Percentiles rank a stretch among this genome's conserved stretches.
phyloP scores from a whole-genome alignment of 1,140 invertebrate genomes.

The Diachasmimorpha longicaudata region DNA sequence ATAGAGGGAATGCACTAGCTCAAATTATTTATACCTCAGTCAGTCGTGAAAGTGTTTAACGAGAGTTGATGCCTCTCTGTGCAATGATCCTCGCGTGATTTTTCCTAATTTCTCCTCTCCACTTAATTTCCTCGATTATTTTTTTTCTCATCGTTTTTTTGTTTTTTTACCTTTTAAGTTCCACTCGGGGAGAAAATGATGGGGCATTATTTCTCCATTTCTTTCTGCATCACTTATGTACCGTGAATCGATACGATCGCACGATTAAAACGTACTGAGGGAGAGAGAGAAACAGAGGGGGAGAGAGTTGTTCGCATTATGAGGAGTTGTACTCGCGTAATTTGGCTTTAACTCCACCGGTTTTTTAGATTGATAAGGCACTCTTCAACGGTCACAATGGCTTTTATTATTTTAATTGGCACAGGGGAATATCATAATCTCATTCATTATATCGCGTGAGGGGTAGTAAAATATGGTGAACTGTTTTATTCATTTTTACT shows the following conservation, averaged over 20 bases:
- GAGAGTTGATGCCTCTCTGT: neutral
- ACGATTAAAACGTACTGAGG: neutral
- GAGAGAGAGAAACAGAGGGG: no score
- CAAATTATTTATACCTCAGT: no score
- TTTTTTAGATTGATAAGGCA: neutral
- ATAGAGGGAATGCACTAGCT: no score
- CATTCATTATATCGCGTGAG: neutral
- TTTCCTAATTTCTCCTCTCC: slow-evolving; percentile 36
- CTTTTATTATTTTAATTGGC: neutral
- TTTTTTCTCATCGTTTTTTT: neutral
- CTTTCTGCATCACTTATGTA: slow-evolving; percentile 19
- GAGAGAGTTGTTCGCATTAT: neutral
- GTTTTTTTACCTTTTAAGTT: neutral
- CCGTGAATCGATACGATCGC: slow-evolving; percentile 18
- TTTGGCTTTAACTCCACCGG: neutral
- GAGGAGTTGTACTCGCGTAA: neutral
- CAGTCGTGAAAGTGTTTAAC: neutral
- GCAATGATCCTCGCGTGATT: slow-evolving; percentile 35
- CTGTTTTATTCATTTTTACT: neutral
- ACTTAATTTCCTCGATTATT: slow-evolving; percentile 35
- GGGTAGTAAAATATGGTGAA: neutral
- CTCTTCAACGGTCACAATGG: neutral
- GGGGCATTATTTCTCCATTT: slow-evolving; percentile 19
- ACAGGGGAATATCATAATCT: neutral
- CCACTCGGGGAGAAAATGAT: slow-evolving; percentile 8